A percentile compares a stretch with the other conserved stretches of the same genome.
These are phyloP conservation scores for Euphonia xanthogaster DNA, from an alignment of 2,797 vertebrate species.

Conservation along the genomic window DNA sequence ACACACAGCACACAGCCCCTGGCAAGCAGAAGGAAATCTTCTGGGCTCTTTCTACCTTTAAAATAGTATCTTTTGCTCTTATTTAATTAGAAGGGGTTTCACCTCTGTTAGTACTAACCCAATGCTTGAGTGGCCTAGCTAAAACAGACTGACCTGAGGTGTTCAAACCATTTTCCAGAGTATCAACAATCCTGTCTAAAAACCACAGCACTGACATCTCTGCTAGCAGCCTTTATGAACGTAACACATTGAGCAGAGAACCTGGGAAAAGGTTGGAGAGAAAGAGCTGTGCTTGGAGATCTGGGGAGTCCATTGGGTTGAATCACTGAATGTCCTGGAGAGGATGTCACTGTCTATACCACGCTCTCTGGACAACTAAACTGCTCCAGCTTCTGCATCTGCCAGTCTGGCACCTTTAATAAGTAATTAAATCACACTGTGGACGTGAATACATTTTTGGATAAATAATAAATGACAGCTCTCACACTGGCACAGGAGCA, in stretches of 20 bases:
- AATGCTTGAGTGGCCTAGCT: not conserved
- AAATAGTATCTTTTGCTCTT: not conserved
- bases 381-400: slow-evolving; percentile 7
- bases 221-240: not conserved
- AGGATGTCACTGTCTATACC: not conserved
- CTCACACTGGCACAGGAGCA: not conserved
- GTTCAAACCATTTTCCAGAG: not conserved
- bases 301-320: not conserved
- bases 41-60: not conserved
- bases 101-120: not conserved
- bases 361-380: not conserved
- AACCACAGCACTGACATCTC: not conserved
- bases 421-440: slow-evolving; percentile 32
- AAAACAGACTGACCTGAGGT: not conserved
- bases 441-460: slow-evolving; percentile 1
- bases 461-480: slow-evolving; percentile 54
- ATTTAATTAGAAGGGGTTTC: not conserved
- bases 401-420: slow-evolving; percentile 51
- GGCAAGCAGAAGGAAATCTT: not conserved
- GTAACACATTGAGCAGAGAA: not conserved
- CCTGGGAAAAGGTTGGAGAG: not conserved
- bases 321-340: not conserved
- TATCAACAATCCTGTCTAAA: not conserved
- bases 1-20: not conserved
- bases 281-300: not conserved